Conservation (phyloP, 2,797 vertebrate genomes). For the Lemur catta region DNA sequence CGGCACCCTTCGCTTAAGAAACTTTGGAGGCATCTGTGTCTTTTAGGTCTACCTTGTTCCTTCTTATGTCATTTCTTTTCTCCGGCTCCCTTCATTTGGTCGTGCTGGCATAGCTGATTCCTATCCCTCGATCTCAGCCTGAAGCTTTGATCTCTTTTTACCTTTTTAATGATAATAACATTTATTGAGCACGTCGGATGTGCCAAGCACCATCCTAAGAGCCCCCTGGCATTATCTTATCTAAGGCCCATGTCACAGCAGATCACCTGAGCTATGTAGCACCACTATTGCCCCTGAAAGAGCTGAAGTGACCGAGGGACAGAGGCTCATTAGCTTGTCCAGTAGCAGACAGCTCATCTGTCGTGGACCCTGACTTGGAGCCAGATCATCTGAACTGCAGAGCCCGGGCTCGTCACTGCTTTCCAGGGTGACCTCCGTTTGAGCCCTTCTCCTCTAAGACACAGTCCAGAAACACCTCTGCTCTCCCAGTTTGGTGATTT, state of each 20-base stretch:
- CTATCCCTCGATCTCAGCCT: neutral
- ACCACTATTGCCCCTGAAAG: neutral
- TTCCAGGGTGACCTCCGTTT: neutral
- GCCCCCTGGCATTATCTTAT: neutral
- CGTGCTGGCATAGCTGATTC: neutral
- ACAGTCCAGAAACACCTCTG: neutral
- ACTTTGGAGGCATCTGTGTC: neutral
- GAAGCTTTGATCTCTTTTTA: neutral
- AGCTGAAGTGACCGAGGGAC: neutral
- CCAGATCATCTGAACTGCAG: neutral
- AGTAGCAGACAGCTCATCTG: neutral
- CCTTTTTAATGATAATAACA: neutral
- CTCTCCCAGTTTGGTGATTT: neutral
- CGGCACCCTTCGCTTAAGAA: neutral
- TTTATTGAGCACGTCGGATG: neutral
- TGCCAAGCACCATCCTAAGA: neutral
- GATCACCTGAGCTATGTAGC: neutral
- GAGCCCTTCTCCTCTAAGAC: neutral
- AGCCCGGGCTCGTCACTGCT: neutral
- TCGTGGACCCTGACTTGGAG: neutral
- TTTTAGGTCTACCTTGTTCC: neutral
- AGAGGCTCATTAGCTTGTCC: neutral
- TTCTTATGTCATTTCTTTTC: neutral
- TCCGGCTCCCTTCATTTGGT: neutral
- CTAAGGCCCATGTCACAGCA: neutral